Evolutionary conservation across 2,888 invertebrate species (phyloP).

Genomic region (Dicyrtoma fusca): DNA sequence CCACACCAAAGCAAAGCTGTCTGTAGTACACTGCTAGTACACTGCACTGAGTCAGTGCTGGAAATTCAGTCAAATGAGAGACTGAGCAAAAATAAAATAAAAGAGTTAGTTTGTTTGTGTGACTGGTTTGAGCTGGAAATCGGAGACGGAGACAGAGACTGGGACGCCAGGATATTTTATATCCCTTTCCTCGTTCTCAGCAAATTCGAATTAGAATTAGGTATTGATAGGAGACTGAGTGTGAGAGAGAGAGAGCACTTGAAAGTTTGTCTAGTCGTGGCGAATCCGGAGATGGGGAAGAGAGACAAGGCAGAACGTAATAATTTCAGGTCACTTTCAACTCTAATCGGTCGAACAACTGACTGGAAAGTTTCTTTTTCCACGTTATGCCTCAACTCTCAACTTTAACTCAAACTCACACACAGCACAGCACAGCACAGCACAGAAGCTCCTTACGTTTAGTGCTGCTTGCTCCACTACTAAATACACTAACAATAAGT

Average conservation of each 20-base stretch:
- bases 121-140: not conserved
- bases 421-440: too few species aligned
- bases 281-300: not conserved
- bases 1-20: too few species aligned
- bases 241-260: slow-evolving; percentile 7
- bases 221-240: too few species aligned
- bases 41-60: too few species aligned
- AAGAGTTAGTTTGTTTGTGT: not conserved
- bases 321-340: slow-evolving; percentile 15
- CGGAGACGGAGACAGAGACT: too few species aligned
- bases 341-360: slow-evolving; percentile 11
- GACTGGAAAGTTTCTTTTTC: slow-evolving; percentile 18
- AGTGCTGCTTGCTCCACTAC: too few species aligned
- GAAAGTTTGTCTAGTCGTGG: not conserved
- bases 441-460: too few species aligned
- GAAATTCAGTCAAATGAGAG: too few species aligned
- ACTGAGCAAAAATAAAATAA: too few species aligned
- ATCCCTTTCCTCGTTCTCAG: slow-evolving; percentile 6
- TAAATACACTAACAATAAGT: too few species aligned
- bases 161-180: slow-evolving; percentile 13
- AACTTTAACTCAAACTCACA: too few species aligned
- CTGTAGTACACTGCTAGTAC: too few species aligned
- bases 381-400: slow-evolving; percentile 8
- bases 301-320: slow-evolving; percentile 12
- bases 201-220: not conserved